A percentile compares a stretch with the other conserved stretches of the same genome.
These are phyloP conservation scores for Callipepla squamata DNA, from an alignment of 2,113 vertebrate genomes.

Conservation along the genomic window DNA sequence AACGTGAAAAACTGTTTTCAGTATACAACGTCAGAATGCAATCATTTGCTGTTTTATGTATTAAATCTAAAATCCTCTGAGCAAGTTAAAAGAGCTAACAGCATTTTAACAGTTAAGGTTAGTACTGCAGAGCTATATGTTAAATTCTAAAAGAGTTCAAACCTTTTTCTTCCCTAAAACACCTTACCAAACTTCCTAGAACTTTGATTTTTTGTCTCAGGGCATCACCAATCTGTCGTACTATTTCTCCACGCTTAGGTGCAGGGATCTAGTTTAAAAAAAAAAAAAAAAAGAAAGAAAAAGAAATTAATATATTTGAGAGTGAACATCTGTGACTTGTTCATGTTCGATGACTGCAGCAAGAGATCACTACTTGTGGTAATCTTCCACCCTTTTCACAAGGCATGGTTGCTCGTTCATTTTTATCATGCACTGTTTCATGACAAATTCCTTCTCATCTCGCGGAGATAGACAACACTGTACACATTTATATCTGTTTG, in stretches of 20 bases:
- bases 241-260: constrained; percentile 95
- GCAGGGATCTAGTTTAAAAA: constrained; percentile 85
- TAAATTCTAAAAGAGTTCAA: background rate
- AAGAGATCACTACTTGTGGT: background rate
- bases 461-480: background rate
- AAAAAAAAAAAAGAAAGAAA: background rate
- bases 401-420: accelerated
- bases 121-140: background rate
- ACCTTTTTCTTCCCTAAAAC: background rate
- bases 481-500: background rate
- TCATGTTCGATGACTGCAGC: background rate
- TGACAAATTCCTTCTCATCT: background rate
- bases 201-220: constrained; percentile 91
- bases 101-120: background rate
- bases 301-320: background rate
- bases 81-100: background rate
- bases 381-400: background rate
- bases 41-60: background rate
- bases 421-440: background rate
- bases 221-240: constrained; percentile 95
- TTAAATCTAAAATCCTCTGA: background rate
- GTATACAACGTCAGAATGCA: background rate
- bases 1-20: background rate
- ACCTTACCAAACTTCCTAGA: constrained; percentile 88
- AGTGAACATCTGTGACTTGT: background rate